A percentile compares a stretch with the other conserved stretches of the same genome.
Evolutionary conservation across 2,113 vertebrate species (phyloP).

Genomic region (Dendropsophus ebraccatus): DNA sequence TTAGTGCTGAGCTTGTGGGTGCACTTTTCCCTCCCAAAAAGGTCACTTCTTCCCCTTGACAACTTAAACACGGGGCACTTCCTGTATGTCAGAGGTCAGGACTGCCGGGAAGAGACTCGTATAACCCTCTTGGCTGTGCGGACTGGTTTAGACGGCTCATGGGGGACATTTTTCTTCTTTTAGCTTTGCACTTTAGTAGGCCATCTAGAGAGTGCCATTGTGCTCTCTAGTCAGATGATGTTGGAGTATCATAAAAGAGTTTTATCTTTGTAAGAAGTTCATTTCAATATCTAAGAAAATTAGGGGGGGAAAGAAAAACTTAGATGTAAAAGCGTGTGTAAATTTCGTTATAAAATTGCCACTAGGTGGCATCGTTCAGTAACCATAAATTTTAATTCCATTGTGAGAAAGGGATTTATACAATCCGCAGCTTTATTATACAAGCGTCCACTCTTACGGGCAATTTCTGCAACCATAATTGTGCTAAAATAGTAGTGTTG

Average conservation of each 20-base stretch:
- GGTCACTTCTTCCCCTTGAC: neutral
- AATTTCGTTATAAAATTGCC: too few relatives aligned
- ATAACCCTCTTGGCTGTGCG: neutral
- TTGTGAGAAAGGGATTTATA: too few relatives aligned
- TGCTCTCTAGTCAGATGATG: neutral
- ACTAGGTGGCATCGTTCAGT: too few relatives aligned
- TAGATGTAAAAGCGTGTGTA: neutral
- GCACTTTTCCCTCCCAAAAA: neutral
- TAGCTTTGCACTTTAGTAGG: neutral
- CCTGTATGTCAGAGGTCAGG: neutral
- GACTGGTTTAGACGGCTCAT: neutral
- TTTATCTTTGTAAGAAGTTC: neutral
- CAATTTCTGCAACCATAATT: neutral
- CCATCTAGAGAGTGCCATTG: neutral
- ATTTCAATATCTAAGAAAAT: too few relatives aligned
- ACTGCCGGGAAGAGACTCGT: neutral
- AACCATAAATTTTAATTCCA: too few relatives aligned
- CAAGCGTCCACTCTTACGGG: neutral
- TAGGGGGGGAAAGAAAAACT: too few relatives aligned
- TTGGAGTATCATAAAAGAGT: neutral
- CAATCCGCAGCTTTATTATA: too few relatives aligned
- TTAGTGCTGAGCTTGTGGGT: neutral
- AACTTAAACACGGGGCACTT: neutral
- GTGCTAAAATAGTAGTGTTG: neutral
- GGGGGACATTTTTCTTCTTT: neutral